Base-by-base conservation (phyloP, 2,888 invertebrate genomes). In the Apamea crenata region DNA sequence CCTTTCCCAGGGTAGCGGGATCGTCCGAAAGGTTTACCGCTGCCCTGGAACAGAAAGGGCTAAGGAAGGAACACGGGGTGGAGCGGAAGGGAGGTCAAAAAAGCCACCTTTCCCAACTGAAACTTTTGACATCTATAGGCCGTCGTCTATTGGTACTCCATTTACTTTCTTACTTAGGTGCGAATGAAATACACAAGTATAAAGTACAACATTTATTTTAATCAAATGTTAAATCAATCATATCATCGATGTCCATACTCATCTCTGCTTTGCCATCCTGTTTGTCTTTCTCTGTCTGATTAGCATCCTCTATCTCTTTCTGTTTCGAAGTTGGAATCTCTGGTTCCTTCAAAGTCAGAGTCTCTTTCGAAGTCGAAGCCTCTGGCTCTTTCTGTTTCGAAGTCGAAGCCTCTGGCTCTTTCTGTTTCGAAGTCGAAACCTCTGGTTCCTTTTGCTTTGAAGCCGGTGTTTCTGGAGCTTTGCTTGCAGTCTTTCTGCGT, bases 191-290 rank as follows among this genome's bases (percentile, higher is more conserved):
- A 29, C 44, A 2, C 6, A 32, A 68, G 1, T 74, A 36, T 36
- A 36, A 36, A 16, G 36, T 36, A 80, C 16, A 69, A 47, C 66
- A 61, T 25, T 0, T n/a, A 0, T 75, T 89, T 92, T 90, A 94
- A 90, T 94, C 94, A 92, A 94, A 93, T 10, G 94, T 94, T 69
- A 95, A 89, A 91, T 95, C 95, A 67, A 94, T 91, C 61, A 92
- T 91, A 69, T 91, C 88, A 84, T 93, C 92, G 5, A 93, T 78
- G 21, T 85, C 84, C 91, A 88, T 88, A 70, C 21, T 75, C 16
- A 69, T 40, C 0, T 77, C 71, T 16, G 29, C 40, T 47, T 12
- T 74, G 5, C 32, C 59, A 16, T 66, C 53, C 21, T 80, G 66
- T n/a, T 72, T 80, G 25, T 77, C 44, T 59, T 69, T 72, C 3